Percentiles rank a stretch among this genome's conserved stretches.
phyloP scores from a whole-genome alignment of 2,113 vertebrate genomes.

The Nothocercus julius region DNA sequence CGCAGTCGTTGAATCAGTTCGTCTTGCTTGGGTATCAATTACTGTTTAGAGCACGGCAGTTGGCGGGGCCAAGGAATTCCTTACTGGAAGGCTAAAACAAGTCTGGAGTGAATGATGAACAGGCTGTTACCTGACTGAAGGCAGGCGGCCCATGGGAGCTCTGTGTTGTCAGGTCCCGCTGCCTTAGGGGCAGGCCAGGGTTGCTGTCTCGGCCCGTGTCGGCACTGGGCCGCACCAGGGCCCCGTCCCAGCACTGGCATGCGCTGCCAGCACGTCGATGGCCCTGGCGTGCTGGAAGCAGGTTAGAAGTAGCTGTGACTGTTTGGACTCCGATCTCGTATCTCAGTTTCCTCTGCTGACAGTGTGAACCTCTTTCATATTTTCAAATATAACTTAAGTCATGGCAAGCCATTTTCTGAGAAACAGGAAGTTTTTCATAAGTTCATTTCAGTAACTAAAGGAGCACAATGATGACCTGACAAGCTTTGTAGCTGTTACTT shows the following conservation, averaged over 20 bases:
- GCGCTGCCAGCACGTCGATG: neutral
- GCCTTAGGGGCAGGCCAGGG: neutral
- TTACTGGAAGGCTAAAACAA: neutral
- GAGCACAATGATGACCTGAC: neutral
- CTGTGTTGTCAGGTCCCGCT: neutral
- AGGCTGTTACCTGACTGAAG: neutral
- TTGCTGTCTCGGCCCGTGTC: neutral
- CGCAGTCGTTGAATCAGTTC: neutral
- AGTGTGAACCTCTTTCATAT: neutral
- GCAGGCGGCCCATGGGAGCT: fast-evolving
- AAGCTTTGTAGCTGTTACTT: neutral
- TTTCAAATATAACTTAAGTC: neutral
- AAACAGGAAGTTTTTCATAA: neutral
- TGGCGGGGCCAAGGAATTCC: neutral
- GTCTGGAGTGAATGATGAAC: neutral
- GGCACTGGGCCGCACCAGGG: fast-evolving
- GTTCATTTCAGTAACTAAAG: neutral
- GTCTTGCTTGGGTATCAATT: fast-evolving
- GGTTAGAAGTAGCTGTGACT: neutral
- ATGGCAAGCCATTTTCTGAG: neutral
- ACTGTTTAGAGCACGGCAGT: neutral
- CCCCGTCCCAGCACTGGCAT: fast-evolving
- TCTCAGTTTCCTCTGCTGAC: neutral
- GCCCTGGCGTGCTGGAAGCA: neutral
- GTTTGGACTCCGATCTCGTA: neutral